A percentile compares a stretch with the other conserved stretches of the same genome.
These are phyloP conservation scores for Dendrolimus punctatus DNA, from an alignment of 1,140 invertebrate species.

Conservation along the genomic window DNA sequence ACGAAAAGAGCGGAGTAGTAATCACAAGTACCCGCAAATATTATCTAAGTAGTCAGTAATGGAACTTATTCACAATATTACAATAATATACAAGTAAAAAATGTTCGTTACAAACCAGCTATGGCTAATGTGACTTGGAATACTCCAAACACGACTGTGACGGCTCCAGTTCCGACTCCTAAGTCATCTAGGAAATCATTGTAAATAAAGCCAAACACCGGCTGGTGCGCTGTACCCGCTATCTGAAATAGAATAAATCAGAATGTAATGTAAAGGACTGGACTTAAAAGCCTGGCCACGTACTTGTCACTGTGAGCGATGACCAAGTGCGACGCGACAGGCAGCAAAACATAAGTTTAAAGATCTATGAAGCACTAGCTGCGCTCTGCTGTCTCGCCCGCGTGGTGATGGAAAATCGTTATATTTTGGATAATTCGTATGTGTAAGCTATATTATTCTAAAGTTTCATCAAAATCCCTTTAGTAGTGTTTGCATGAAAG, in stretches of 20 bases:
- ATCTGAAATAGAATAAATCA: conserved; percentile 52
- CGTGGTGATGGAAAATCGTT: too few species aligned
- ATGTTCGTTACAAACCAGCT: conserved; percentile 45
- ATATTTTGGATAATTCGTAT: too few species aligned
- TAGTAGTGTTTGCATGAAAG: too few species aligned
- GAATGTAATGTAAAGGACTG: not conserved
- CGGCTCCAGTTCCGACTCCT: conserved; percentile 73
- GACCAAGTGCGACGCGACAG: not conserved
- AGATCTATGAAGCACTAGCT: too few species aligned
- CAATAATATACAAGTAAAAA: not conserved
- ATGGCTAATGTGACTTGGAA: conserved; percentile 74
- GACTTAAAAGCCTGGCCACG: not conserved
- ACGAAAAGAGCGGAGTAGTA: too few species aligned
- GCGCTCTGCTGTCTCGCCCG: too few species aligned
- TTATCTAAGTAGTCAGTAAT: too few species aligned
- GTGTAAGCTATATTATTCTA: too few species aligned
- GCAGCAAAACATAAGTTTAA: too few species aligned
- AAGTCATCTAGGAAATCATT: conserved; percentile 75
- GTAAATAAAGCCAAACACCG: conserved; percentile 78
- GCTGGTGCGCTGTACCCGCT: conserved; percentile 68
- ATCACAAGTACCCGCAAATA: too few species aligned
- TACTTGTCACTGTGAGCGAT: conserved; percentile 1
- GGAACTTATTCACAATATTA: not conserved
- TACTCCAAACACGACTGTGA: conserved; percentile 73
- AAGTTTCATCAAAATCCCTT: too few species aligned